phyloP scores from a whole-genome alignment of 2,888 invertebrate genomes.

The Synergus japonicus region DNA sequence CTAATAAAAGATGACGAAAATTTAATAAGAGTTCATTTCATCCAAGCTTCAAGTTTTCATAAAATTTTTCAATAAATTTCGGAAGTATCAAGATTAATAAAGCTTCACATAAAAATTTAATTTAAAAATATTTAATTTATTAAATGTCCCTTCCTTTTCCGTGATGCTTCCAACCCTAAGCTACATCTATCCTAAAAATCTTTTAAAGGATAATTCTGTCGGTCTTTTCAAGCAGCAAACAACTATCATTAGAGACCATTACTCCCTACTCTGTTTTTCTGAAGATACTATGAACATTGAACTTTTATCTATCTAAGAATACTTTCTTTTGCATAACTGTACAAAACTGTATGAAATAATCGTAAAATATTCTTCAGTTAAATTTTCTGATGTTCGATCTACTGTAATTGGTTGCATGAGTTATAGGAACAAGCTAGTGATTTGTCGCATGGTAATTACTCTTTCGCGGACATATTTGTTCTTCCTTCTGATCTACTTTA shows the following conservation, averaged over 20 bases:
- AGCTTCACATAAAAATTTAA: too few relatives aligned
- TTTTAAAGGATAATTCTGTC: background rate
- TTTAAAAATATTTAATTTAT: background rate
- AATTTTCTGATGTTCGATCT: background rate
- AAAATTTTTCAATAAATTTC: background rate
- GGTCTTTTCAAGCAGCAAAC: constrained; percentile 15
- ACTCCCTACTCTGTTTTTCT: background rate
- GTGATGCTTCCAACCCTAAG: background rate
- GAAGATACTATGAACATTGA: background rate
- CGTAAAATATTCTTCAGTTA: background rate
- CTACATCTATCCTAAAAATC: background rate
- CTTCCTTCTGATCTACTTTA: constrained; percentile 17
- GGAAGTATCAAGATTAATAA: too few relatives aligned
- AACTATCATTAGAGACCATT: constrained; percentile 35
- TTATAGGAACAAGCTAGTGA: background rate
- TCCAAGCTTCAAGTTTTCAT: background rate
- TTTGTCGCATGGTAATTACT: constrained; percentile 20
- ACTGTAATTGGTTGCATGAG: constrained; percentile 14
- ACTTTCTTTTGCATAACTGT: constrained; percentile 21
- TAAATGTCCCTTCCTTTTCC: background rate
- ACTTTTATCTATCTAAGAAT: constrained; percentile 1
- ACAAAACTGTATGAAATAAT: constrained; percentile 1
- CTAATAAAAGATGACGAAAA: background rate
- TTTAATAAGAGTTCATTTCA: background rate
- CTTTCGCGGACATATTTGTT: background rate